Conservation (phyloP, 2,113 vertebrate species). For the Tachycineta bicolor region DNA sequence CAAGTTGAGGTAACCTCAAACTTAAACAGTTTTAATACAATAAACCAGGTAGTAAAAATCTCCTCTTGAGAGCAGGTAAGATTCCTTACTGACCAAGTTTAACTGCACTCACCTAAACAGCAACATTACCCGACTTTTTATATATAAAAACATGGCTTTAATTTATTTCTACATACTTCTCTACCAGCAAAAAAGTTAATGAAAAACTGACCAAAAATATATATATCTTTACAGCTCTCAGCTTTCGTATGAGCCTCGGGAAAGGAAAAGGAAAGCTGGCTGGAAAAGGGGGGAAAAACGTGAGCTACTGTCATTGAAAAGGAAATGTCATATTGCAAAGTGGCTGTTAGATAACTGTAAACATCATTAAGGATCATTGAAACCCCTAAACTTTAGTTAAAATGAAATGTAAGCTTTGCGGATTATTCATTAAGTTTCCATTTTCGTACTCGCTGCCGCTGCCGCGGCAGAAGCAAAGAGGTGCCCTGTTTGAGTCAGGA, state of each 20-base stretch:
- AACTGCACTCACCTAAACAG: slow-evolving; percentile 76
- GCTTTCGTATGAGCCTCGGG: slow-evolving; percentile 66
- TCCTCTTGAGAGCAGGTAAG: slow-evolving; percentile 70
- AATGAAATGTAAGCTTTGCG: slow-evolving; percentile 57
- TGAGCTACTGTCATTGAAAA: slow-evolving; percentile 40
- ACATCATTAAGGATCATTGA: slow-evolving; percentile 74
- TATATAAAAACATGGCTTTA: slow-evolving; percentile 83
- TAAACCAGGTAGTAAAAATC: slow-evolving; percentile 77
- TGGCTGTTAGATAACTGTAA: slow-evolving; percentile 81
- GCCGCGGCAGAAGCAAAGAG: background rate
- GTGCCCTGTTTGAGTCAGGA: background rate
- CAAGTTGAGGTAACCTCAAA: slow-evolving; percentile 83
- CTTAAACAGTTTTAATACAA: slow-evolving; percentile 78
- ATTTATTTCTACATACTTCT: slow-evolving; percentile 79
- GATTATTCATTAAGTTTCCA: slow-evolving; percentile 31
- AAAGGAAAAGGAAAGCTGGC: slow-evolving; percentile 57
- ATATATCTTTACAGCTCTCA: slow-evolving; percentile 80
- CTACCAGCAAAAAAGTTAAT: slow-evolving; percentile 78
- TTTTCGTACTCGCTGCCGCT: background rate
- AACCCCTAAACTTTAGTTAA: slow-evolving; percentile 40
- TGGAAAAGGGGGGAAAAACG: slow-evolving; percentile 26
- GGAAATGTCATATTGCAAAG: slow-evolving; percentile 74
- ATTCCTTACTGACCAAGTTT: slow-evolving; percentile 73
- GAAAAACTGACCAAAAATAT: slow-evolving; percentile 80
- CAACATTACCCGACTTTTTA: slow-evolving; percentile 77